These are phyloP conservation scores for Tetragnatha montana DNA, from an alignment of 2,888 invertebrate genomes.

Conservation along the genomic window DNA sequence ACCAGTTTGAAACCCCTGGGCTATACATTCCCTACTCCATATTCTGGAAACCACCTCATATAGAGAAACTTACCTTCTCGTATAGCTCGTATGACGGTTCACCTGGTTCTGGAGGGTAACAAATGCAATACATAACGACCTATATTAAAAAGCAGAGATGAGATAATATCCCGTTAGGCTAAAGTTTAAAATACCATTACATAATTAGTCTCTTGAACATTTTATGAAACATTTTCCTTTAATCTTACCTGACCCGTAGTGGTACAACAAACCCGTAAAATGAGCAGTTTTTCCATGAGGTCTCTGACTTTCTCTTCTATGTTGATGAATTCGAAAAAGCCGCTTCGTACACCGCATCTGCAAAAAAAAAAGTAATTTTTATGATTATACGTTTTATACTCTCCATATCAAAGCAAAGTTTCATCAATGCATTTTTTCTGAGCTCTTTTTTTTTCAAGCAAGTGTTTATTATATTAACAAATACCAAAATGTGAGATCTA, in stretches of 20 bases:
- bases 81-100: slow-evolving; percentile 91
- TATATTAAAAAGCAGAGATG: slow-evolving; percentile 75
- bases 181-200: too few species aligned
- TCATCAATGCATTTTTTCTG: too few species aligned
- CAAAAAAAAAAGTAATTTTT: not conserved
- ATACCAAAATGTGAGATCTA: too few species aligned
- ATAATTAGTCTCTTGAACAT: not conserved
- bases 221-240: slow-evolving; percentile 73
- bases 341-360: slow-evolving; percentile 96
- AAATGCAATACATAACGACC: slow-evolving; percentile 91
- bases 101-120: slow-evolving; percentile 88
- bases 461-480: too few species aligned
- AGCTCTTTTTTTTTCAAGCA: too few species aligned
- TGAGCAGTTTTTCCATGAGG: slow-evolving; percentile 90
- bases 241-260: slow-evolving; percentile 84
- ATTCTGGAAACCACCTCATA: too few species aligned
- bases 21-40: too few species aligned
- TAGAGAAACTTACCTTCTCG: slow-evolving; percentile 76
- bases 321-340: slow-evolving; percentile 94
- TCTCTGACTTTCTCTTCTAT: slow-evolving; percentile 88
- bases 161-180: not conserved
- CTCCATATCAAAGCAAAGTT: too few species aligned
- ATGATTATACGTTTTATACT: too few species aligned
- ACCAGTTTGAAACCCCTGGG: too few species aligned
- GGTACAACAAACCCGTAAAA: slow-evolving; percentile 95